Conservation (phyloP, 2,113 vertebrate species). For the Myotis yumanensis region DNA sequence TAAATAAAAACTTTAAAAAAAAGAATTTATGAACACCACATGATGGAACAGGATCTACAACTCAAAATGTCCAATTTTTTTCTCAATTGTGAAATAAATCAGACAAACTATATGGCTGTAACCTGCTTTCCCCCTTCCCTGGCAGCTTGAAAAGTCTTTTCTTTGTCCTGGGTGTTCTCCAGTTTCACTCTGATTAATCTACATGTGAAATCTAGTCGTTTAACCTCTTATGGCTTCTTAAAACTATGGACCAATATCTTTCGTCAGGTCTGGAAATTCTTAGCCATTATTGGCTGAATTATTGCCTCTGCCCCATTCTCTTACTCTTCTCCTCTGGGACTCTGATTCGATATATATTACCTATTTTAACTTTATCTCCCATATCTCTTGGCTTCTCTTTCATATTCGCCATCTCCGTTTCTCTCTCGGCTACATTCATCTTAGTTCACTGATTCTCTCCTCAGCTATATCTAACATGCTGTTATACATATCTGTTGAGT, state of each 20-base stretch:
- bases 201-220: not conserved
- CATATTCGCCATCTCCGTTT: not conserved
- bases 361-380: not conserved
- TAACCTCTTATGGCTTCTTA: not conserved
- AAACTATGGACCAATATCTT: not conserved
- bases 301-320: not conserved
- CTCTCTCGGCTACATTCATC: not conserved
- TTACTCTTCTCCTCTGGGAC: not conserved
- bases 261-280: not conserved
- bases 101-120: not conserved
- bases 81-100: not conserved
- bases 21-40: not conserved
- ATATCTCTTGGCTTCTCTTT: not conserved
- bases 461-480: not conserved
- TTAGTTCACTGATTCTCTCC: not conserved
- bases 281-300: not conserved
- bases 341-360: not conserved
- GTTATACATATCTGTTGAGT: not conserved
- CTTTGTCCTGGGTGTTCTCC: not conserved
- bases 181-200: not conserved
- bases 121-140: not conserved
- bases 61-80: not conserved
- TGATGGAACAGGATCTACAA: not conserved
- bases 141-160: not conserved
- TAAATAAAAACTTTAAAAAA: too few species aligned